Evolutionary conservation across 2,888 invertebrate species (phyloP).

Genomic region (Saturnia pavonia): DNA sequence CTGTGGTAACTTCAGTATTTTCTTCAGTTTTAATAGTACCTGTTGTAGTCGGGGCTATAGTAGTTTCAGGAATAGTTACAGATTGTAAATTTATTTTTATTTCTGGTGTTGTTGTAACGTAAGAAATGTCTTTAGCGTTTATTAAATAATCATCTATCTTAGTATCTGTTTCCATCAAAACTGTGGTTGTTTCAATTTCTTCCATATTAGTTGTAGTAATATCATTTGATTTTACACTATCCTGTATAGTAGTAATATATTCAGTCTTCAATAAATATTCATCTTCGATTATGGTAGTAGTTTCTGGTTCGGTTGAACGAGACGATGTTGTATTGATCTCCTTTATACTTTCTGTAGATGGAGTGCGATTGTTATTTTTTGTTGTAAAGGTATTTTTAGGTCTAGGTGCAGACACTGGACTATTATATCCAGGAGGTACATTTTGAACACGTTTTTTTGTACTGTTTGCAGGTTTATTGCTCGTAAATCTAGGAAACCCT

Average conservation of each 20-base stretch:
- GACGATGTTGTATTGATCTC: conserved; percentile 43
- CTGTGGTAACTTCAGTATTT: conserved; percentile 39
- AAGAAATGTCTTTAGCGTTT: conserved; percentile 55
- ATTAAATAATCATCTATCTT: conserved; percentile 70
- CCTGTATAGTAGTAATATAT: conserved; percentile 44
- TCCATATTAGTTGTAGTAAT: conserved; percentile 47
- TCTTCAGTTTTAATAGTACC: conserved; percentile 28
- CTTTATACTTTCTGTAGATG: conserved; percentile 34
- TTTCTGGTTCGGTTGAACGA: conserved; percentile 43
- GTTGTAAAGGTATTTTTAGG: conserved; percentile 26
- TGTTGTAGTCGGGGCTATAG: conserved; percentile 25
- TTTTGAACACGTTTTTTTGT: conserved; percentile 71
- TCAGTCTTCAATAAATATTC: conserved; percentile 67
- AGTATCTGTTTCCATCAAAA: conserved; percentile 59
- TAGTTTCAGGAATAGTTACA: conserved; percentile 35
- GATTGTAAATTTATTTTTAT: conserved; percentile 43
- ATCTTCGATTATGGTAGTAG: conserved; percentile 55
- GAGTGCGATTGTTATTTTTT: conserved; percentile 34
- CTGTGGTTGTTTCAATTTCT: conserved; percentile 54
- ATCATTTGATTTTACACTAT: conserved; percentile 48
- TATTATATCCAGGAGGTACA: conserved; percentile 65
- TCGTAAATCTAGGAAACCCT: conserved; percentile 55
- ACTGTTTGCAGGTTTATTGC: conserved; percentile 54
- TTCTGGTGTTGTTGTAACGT: conserved; percentile 56
- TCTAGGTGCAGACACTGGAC: conserved; percentile 34